Evolutionary conservation across 2,888 invertebrate species (phyloP), one percentile per base, ranked within the genome.

Genomic region (Chloroclysta siterata): DNA sequence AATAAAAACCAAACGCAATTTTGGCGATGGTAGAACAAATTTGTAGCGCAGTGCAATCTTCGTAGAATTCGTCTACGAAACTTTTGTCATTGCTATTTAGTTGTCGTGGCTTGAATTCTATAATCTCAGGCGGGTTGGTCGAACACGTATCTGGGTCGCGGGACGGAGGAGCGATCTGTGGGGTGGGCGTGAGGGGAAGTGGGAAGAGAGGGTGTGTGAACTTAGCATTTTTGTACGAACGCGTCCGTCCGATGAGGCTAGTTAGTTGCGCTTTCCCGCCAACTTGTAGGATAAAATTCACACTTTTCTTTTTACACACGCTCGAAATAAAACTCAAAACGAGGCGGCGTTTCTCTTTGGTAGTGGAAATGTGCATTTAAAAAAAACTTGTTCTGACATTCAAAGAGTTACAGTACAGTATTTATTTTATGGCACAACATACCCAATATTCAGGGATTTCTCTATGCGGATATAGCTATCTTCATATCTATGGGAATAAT

Each of bases 201-300:
- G 61, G 63, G 39, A 48, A 66, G 56, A 64, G 60, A 66, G 79
- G 75, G 78, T 74, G 82, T 72, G 79, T 74, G 72, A 82, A 81
- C 81, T 79, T 80, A 70, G 73, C 83, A 84, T 86, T 88, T 89
- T 89, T 90, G 85, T 88, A 75, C 77, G 77, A 73, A 79, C 84
- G 86, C 88, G 85, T 85, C 84, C 81, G 82, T 83, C 84, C 86
- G 84, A 81, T 78, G 77, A 74, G 75, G 77, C 76, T 76, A 76
- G 75, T 78, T 80, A 76, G 78, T 81, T 79, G 75, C 79, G 81
- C 81, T 81, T 76, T 79, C 82, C 74, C 80, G 78, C 82, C 78
- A 76, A 77, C 79, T 79, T 77, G 71, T 71, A 79, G 75, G 68
- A 71, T 41, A 72, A 78, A 77, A 76, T 78, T 76, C 72, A 68